Evolutionary conservation across 2,888 invertebrate species (phyloP).

Genomic region (Nomada ferruginata): DNA sequence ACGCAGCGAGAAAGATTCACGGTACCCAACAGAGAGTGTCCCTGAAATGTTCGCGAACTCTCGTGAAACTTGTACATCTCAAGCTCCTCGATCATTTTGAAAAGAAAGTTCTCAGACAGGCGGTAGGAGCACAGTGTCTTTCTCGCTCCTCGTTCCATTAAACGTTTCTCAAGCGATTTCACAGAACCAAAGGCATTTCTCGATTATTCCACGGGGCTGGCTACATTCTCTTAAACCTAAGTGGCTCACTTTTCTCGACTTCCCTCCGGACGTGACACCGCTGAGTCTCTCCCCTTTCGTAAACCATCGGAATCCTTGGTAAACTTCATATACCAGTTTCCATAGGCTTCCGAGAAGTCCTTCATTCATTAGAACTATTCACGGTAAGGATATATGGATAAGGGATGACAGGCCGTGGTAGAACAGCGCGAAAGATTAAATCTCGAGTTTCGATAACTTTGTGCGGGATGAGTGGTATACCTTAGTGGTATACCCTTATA

Average conservation of each 20-base stretch:
- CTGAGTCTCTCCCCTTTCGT: conserved; percentile 41
- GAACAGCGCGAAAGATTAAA: conserved; percentile 21
- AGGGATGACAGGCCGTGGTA: not conserved
- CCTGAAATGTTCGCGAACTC: conserved; percentile 26
- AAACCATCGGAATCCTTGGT: conserved; percentile 59
- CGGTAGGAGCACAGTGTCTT: not conserved
- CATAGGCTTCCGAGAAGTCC: conserved; percentile 36
- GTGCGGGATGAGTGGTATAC: not conserved
- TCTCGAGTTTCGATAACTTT: conserved; percentile 24
- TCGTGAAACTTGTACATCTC: conserved; percentile 16
- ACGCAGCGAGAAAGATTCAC: not conserved
- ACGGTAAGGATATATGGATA: conserved; percentile 3
- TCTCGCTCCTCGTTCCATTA: conserved; percentile 54
- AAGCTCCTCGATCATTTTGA: conserved; percentile 36
- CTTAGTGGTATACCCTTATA: too few relatives aligned
- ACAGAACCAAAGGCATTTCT: conserved; percentile 63
- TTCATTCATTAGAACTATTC: conserved; percentile 56
- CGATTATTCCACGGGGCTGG: conserved; percentile 61
- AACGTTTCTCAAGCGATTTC: conserved; percentile 65
- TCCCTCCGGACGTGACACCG: conserved; percentile 54
- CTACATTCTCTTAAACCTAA: conserved; percentile 68
- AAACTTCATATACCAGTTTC: conserved; percentile 55
- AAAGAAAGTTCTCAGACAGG: conserved; percentile 40
- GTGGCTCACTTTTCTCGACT: conserved; percentile 63
- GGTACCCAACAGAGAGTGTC: not conserved